phyloP scores from a whole-genome alignment of 2,888 invertebrate genomes.

The Amphipoea oculea region DNA sequence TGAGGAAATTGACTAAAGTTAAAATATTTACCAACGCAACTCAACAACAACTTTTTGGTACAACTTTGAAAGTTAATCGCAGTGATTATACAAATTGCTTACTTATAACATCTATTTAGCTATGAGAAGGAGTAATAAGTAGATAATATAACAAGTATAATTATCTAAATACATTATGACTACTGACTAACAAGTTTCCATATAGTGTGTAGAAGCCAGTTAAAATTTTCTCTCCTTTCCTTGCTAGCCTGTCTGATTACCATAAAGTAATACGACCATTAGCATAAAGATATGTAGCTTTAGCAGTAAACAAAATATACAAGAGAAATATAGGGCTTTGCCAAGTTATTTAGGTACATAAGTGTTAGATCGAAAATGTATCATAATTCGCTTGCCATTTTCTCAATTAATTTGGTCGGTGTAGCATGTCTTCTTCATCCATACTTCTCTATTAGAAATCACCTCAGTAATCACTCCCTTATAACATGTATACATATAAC shows the following conservation, averaged over 20 bases:
- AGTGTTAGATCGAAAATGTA: neutral
- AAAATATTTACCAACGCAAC: neutral
- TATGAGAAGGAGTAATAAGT: neutral
- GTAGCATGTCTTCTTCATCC: neutral
- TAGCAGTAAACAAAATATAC: neutral
- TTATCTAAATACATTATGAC: neutral
- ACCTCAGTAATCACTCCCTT: neutral
- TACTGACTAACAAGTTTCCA: neutral
- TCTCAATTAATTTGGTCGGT: neutral
- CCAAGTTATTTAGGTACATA: neutral
- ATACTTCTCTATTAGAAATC: neutral
- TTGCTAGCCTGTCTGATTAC: neutral
- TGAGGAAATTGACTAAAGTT: neutral
- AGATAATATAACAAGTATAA: neutral
- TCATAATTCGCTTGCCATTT: neutral
- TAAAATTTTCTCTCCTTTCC: conserved; percentile 4
- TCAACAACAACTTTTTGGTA: neutral
- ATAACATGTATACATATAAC: neutral
- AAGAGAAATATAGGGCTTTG: neutral
- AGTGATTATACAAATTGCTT: neutral
- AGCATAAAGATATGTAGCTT: neutral
- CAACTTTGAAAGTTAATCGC: neutral
- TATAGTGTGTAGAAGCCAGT: neutral
- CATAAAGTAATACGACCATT: neutral
- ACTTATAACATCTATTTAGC: neutral